Evolutionary conservation across 1,140 invertebrate genomes (phyloP), one percentile per base, ranked within the genome.

Genomic region (Dysdera silvatica): DNA sequence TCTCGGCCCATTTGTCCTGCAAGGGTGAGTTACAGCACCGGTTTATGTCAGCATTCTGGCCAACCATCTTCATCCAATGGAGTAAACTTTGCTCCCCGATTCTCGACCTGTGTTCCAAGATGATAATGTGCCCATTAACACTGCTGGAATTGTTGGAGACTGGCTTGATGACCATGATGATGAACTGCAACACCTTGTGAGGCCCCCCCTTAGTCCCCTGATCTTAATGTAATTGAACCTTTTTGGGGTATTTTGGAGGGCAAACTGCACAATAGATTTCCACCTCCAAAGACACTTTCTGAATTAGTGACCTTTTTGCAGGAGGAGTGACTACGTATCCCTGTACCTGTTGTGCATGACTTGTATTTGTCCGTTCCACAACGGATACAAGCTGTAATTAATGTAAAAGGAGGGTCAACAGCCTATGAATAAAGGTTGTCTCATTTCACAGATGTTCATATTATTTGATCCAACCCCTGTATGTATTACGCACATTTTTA

Each of bases 161-260:
- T 58, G 41, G 28, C 47, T 58, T 32, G 41, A 47, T 58, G 41
- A 47, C 4, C 40, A 47, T n/a, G n/a, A 58, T 4, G 5, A 45
- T 47, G 41, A 47, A 47, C 16, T 58, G 5, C 1, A 47, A 58
- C 41, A 47, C 26, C 55, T 28, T 54, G 52, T 31, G 41, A 31
- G 55, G 37, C 41, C 20, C 35, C 24, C 23, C n/a, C n/a, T n/a
- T n/a, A 57, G 37, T 28, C 24, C 26, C 54, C 20, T 59, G 41
- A 58, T 6, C 29, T 58, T 47, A 47, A 47, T 32, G 33, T 47
- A 58, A 48, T 40, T 6, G 32, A 32, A 35, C 29, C 28, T 3
- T 52, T 49, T 48, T 53, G 24, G 40, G 33, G 28, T 28, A 35
- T 40, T 47, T 66, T 54, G 20, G 24, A 57, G 37, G 26, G 14